Evolutionary conservation across 2,888 invertebrate genomes (phyloP).

Genomic region (Chloromyia formosa): DNA sequence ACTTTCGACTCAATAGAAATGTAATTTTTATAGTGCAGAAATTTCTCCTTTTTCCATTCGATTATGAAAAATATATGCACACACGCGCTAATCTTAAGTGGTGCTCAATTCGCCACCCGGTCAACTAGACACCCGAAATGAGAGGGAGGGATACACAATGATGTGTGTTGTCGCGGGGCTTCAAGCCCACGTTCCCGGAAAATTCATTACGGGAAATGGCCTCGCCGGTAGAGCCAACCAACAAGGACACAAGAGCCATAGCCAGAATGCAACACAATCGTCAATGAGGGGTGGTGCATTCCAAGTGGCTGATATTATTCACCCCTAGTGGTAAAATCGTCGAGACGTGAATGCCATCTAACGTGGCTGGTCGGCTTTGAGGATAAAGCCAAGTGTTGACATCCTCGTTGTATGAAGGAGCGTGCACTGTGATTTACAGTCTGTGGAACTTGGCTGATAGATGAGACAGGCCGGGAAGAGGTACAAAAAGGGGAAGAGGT

Average conservation of each 20-base stretch:
- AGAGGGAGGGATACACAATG: background rate
- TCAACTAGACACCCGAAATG: background rate
- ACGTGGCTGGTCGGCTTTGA: background rate
- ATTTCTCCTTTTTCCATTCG: background rate
- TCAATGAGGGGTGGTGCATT: background rate
- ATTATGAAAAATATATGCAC: conserved; percentile 5
- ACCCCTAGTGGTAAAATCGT: conserved; percentile 6
- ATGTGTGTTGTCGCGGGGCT: background rate
- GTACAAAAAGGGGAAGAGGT: background rate
- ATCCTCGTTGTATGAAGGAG: conserved; percentile 25
- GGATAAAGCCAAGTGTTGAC: conserved; percentile 23
- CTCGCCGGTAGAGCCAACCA: too few species aligned
- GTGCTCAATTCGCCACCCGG: conserved; percentile 18
- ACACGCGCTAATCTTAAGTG: conserved; percentile 12
- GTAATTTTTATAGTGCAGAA: conserved; percentile 23
- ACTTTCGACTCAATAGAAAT: conserved; percentile 17
- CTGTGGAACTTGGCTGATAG: too few species aligned
- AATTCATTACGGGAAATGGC: conserved; percentile 9
- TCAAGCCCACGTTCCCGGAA: conserved; percentile 13
- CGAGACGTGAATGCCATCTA: background rate
- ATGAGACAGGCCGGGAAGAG: background rate
- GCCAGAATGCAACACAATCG: too few species aligned
- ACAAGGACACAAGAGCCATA: too few species aligned
- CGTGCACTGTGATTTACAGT: conserved; percentile 20
- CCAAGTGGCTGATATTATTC: conserved; percentile 23